These are phyloP conservation scores for Malurus leucopterus DNA, from an alignment of 2,797 vertebrate species.

Conservation along the genomic window DNA sequence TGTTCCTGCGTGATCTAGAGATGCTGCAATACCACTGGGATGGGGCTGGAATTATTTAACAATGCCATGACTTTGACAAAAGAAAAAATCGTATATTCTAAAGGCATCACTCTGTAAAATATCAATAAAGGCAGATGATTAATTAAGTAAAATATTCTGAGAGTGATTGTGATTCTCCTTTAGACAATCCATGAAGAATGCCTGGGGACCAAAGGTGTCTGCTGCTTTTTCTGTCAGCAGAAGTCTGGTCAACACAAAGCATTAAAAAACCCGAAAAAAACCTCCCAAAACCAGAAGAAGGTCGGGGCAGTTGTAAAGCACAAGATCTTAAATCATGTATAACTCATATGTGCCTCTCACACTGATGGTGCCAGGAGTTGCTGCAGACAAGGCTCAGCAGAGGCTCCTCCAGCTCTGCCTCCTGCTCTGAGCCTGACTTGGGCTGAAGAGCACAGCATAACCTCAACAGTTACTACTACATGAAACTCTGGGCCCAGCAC, in stretches of 20 bases:
- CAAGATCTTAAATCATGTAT: neutral
- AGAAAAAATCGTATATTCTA: neutral
- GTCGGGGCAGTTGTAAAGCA: neutral
- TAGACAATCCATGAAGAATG: rapidly evolving
- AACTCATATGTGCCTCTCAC: neutral
- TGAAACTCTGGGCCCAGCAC: neutral
- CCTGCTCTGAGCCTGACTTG: neutral
- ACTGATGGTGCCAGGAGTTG: neutral
- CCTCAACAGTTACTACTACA: neutral
- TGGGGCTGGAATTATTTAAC: neutral
- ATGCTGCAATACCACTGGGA: neutral
- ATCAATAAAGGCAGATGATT: neutral
- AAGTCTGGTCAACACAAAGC: neutral
- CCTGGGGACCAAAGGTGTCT: neutral
- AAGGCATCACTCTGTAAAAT: neutral
- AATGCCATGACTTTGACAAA: neutral
- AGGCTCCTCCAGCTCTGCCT: neutral
- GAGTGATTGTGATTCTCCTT: neutral
- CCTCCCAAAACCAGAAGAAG: neutral
- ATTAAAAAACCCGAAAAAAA: neutral
- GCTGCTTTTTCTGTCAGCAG: neutral
- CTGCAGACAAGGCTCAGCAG: neutral
- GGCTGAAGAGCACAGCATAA: neutral
- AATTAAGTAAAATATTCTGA: neutral
- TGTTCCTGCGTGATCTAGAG: rapidly evolving